Percentiles rank a stretch among this genome's conserved stretches.
Evolutionary conservation across 1,140 invertebrate species (phyloP).

Genomic region (Zaprionus gabonicus): DNA sequence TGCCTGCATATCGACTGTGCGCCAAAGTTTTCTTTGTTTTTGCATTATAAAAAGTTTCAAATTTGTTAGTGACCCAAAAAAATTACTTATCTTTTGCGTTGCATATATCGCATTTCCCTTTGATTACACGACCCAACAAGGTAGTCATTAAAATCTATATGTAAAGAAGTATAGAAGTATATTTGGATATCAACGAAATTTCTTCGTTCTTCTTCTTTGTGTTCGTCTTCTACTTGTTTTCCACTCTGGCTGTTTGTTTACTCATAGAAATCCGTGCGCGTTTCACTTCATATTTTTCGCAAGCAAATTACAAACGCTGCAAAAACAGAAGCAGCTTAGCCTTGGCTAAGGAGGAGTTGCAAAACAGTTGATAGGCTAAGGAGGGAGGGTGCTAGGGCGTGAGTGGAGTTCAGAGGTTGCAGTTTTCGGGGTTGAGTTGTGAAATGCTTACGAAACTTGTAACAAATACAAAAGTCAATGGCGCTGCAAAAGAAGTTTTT

Average conservation of each 20-base stretch:
- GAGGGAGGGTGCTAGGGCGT: neutral
- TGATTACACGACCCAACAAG: neutral
- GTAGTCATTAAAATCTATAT: constrained; percentile 24
- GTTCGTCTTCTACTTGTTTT: constrained; percentile 17
- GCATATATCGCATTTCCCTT: neutral
- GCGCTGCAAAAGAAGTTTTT: constrained; percentile 82
- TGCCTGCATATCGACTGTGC: neutral
- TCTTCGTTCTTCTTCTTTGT: neutral
- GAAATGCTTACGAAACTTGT: constrained; percentile 64
- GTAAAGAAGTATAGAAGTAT: neutral
- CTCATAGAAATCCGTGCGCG: constrained; percentile 62
- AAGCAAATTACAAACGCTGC: constrained; percentile 76
- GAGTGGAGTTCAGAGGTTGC: constrained; percentile 26
- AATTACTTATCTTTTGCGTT: neutral
- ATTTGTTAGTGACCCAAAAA: neutral
- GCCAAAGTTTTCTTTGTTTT: neutral
- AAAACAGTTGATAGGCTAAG: constrained; percentile 15
- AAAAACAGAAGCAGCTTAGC: constrained; percentile 57
- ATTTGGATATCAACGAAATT: neutral
- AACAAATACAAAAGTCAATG: constrained; percentile 83
- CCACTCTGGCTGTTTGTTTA: constrained; percentile 54
- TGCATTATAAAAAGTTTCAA: neutral
- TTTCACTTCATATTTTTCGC: constrained; percentile 72
- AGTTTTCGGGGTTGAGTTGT: constrained; percentile 44
- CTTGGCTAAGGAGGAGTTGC: constrained; percentile 30